These are phyloP conservation scores for Laothoe populi DNA, from an alignment of 2,888 invertebrate genomes.

Conservation along the genomic window DNA sequence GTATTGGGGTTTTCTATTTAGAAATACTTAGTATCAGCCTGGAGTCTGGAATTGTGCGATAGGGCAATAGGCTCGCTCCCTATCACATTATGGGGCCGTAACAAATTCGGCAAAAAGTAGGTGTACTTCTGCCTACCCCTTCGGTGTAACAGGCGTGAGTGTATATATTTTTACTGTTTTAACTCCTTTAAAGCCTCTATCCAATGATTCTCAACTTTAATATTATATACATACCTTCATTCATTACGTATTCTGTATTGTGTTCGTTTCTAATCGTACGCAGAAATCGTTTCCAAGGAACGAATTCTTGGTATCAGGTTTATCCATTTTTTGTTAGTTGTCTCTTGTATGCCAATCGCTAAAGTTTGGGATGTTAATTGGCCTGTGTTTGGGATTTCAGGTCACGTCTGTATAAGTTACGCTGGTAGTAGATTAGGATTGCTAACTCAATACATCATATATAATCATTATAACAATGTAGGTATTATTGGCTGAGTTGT, in stretches of 20 bases:
- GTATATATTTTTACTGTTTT: no score
- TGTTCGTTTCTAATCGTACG: slow-evolving; percentile 9
- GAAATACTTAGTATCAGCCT: no score
- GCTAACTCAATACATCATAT: neutral
- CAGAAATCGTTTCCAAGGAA: slow-evolving; percentile 16
- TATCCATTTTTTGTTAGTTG: slow-evolving; percentile 16
- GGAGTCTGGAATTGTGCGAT: no score
- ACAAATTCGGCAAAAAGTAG: no score
- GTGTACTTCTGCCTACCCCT: no score
- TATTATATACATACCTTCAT: neutral
- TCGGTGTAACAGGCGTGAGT: no score
- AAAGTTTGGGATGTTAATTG: slow-evolving; percentile 18
- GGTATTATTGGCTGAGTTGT: no score
- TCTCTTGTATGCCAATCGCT: slow-evolving; percentile 17
- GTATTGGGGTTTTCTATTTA: no score
- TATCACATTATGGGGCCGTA: no score
- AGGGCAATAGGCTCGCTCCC: no score
- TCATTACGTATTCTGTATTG: slow-evolving; percentile 17
- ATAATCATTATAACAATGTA: neutral
- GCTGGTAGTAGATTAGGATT: neutral
- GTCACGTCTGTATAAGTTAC: slow-evolving; percentile 7
- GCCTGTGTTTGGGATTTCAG: neutral
- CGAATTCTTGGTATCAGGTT: slow-evolving; percentile 20
- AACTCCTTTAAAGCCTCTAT: no score
- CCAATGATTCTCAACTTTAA: no score